Evolutionary conservation across 2,113 vertebrate species (phyloP), one percentile per base, ranked within the genome.

Genomic region (Rhinichthys klamathensis): DNA sequence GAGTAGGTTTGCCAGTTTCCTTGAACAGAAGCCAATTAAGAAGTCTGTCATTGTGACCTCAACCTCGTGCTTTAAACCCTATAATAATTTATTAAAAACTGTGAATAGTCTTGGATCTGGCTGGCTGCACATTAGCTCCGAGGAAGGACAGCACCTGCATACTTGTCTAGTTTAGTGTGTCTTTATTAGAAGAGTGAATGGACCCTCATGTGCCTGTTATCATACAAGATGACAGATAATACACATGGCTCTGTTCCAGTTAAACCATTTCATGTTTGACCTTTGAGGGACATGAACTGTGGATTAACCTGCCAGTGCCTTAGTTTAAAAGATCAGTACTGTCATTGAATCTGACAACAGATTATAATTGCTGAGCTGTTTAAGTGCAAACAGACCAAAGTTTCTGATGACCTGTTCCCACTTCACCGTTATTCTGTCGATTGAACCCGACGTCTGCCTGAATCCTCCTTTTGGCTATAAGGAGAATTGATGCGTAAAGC

Each of bases 21-120:
- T 70, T 8, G 23, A 21, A 25, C 21, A 79, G 51, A 32, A 38
- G 41, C 56, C 23, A 35, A 58, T 27, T 46, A 69, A 13, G 11
- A 78, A 35, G 49, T 86, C 90, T 60, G 18, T 89, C 87, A 79
- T 88, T 87, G 61, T 87, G 84, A 77, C 78, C 80, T 86, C 69
- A 70, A 85, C 63, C 83, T 51, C 6, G 63, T 38, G 58, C 69
- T 79, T 38, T 60, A 75, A 82, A 27, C 6, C 15, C 0, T 84
- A 65, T 41, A 85, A 69, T 61, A 74, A 58, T 41, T 81, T 32
- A 83, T 85, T 61, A 83, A 27, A 38, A 63, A 75, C 27, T 86
- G 70, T 30, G 70, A 65, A 41, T 25, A 44, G 70, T 56, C 41
- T 21, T 65, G 16, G 58, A 44, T 30, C 58, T 82, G 79, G 4